A percentile compares a stretch with the other conserved stretches of the same genome.
These are phyloP conservation scores for Notechis scutatus DNA, from an alignment of 2,113 vertebrate species.

Conservation along the genomic window DNA sequence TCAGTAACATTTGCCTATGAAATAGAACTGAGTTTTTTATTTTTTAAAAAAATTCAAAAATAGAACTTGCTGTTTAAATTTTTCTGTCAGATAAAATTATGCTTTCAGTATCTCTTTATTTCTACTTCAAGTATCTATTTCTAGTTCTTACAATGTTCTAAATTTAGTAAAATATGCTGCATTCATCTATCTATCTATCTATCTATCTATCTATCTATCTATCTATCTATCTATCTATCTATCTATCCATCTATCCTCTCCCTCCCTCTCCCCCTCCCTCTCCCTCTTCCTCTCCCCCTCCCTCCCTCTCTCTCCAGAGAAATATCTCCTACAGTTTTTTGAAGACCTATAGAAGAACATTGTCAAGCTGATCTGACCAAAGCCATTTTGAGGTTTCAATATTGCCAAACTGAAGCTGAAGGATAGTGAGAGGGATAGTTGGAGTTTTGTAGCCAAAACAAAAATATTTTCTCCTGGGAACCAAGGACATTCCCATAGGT, in stretches of 20 bases:
- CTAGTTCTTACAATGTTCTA: not conserved
- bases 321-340: not conserved
- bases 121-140: not conserved
- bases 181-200: not conserved
- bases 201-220: no score
- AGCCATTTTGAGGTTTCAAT: no score
- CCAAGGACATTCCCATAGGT: no score
- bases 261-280: no score
- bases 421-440: no score
- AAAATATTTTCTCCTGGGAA: no score
- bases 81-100: not conserved
- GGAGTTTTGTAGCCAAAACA: no score
- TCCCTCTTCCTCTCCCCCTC: no score
- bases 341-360: no score
- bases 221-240: not conserved
- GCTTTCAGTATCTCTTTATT: not conserved
- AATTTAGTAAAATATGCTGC: not conserved
- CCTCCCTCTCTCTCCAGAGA: not conserved
- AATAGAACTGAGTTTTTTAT: constrained; percentile 10
- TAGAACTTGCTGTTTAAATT: not conserved
- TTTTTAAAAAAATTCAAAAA: not conserved
- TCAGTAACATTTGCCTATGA: not conserved
- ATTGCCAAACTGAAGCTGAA: no score
- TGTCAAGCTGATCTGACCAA: no score
- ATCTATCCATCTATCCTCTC: not conserved